phyloP scores from a whole-genome alignment of 2,888 invertebrate genomes.

The Pinctada fucata region DNA sequence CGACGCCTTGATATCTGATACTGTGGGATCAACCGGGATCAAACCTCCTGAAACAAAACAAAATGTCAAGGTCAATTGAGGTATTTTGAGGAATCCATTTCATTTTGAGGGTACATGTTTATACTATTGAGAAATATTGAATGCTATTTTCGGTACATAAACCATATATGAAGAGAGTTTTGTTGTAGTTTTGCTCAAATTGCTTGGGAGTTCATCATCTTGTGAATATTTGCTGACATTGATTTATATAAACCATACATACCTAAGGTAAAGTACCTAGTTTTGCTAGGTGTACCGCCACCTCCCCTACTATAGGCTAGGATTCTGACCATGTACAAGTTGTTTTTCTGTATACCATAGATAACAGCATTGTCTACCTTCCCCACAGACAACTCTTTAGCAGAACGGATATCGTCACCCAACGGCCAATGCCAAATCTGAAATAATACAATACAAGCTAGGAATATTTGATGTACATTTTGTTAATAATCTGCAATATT shows the following conservation, averaged over 20 bases:
- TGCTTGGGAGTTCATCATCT: too few relatives aligned
- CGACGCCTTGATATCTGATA: neutral
- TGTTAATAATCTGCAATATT: too few relatives aligned
- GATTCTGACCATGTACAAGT: constrained; percentile 29
- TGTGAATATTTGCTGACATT: too few relatives aligned
- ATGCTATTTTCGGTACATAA: too few relatives aligned
- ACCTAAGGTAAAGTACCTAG: constrained; percentile 40
- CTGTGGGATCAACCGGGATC: neutral
- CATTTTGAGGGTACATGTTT: too few relatives aligned
- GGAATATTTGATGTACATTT: too few relatives aligned
- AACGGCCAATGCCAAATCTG: constrained; percentile 30
- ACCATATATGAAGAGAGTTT: too few relatives aligned
- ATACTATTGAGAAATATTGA: too few relatives aligned
- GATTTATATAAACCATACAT: neutral
- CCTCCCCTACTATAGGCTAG: constrained; percentile 32
- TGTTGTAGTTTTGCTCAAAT: too few relatives aligned
- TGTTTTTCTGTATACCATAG: constrained; percentile 33
- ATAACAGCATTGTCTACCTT: constrained; percentile 29
- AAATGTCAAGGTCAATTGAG: too few relatives aligned
- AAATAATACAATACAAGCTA: neutral
- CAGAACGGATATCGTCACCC: constrained; percentile 32
- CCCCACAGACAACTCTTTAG: constrained; percentile 23
- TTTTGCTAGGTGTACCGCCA: constrained; percentile 30
- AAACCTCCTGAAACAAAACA: neutral
- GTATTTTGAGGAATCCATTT: too few relatives aligned